These are phyloP conservation scores for Anas bahamensis DNA, from an alignment of 2,797 vertebrate genomes.

Conservation along the genomic window DNA sequence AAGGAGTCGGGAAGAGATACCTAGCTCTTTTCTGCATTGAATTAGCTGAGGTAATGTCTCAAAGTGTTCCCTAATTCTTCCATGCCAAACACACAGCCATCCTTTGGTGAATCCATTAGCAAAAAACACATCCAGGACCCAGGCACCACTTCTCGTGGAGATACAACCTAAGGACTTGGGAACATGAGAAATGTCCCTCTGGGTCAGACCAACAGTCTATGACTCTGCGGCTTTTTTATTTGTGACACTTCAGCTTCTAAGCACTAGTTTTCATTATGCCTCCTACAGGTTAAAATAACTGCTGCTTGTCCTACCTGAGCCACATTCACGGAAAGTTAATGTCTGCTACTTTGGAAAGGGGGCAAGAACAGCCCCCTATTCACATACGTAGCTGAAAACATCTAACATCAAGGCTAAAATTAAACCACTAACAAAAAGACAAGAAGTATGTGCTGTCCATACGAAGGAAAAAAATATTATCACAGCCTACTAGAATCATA, in stretches of 20 bases:
- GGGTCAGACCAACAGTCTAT: neutral
- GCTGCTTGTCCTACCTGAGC: neutral
- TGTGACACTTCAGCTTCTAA: neutral
- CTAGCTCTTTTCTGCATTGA: neutral
- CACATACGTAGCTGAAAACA: neutral
- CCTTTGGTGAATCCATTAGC: neutral
- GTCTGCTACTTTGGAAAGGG: neutral
- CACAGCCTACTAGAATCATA: neutral
- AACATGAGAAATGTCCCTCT: neutral
- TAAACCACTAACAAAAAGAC: neutral
- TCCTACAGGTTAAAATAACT: neutral
- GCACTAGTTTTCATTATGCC: neutral
- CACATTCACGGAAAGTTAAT: neutral
- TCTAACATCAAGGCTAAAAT: neutral
- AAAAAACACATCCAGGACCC: neutral
- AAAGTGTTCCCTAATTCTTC: neutral
- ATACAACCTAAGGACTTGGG: neutral
- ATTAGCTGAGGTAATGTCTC: neutral
- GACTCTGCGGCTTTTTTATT: neutral
- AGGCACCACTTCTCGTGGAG: neutral
- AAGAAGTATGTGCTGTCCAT: neutral
- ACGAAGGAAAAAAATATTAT: neutral
- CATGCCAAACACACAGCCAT: neutral
- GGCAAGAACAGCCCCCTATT: neutral
- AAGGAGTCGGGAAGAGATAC: neutral